These are phyloP conservation scores for Desmodus rotundus DNA, from an alignment of 2,113 vertebrate genomes.

Conservation along the genomic window DNA sequence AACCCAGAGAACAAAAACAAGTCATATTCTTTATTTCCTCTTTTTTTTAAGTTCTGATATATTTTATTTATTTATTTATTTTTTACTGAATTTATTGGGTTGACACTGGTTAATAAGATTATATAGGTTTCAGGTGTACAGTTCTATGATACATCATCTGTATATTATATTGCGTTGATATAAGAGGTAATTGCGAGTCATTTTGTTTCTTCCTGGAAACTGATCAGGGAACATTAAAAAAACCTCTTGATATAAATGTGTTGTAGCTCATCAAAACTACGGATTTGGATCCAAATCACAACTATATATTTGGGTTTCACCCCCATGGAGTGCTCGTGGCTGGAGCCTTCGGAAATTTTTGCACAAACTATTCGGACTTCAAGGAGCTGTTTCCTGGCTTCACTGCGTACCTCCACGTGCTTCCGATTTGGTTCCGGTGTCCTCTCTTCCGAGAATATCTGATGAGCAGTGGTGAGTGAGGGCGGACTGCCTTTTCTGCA, in stretches of 20 bases:
- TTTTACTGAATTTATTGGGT: not conserved
- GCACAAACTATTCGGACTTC: slow-evolving; percentile 74
- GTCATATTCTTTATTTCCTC: not conserved
- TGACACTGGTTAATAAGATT: too few species aligned
- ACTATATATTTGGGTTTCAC: slow-evolving; percentile 86
- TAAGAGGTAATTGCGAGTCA: not conserved
- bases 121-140: too few species aligned
- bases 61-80: not conserved
- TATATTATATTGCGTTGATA: too few species aligned
- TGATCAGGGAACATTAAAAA: not conserved
- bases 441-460: slow-evolving; percentile 83
- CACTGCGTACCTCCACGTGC: slow-evolving; percentile 79
- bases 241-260: not conserved
- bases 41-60: not conserved
- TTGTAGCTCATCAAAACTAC: slow-evolving; percentile 84
- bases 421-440: slow-evolving; percentile 78
- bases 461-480: slow-evolving; percentile 80
- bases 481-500: not conserved
- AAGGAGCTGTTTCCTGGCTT: slow-evolving; percentile 81
- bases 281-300: slow-evolving; percentile 81
- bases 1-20: not conserved
- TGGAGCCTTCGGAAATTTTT: slow-evolving; percentile 86
- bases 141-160: not conserved
- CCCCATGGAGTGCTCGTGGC: slow-evolving; percentile 83
- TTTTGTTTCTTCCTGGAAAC: not conserved